These are phyloP conservation scores for Spheniscus humboldti DNA, from an alignment of 2,797 vertebrate genomes.

Conservation along the genomic window DNA sequence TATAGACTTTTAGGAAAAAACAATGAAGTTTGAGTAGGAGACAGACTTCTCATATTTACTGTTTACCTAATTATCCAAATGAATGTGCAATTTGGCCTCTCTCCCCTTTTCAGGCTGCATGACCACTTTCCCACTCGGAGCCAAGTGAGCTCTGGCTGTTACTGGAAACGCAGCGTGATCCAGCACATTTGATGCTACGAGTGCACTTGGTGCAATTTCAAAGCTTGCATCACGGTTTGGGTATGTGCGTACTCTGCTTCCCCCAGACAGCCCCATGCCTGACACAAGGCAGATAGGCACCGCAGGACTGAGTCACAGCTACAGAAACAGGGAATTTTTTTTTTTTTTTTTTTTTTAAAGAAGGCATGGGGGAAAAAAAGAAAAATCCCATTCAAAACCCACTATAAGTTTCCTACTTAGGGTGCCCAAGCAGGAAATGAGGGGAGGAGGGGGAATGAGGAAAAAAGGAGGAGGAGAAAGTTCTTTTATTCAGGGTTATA, in stretches of 20 bases:
- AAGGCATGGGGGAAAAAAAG: neutral
- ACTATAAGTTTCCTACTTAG: slow-evolving; percentile 14
- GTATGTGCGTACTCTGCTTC: slow-evolving; percentile 64
- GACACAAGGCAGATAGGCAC: slow-evolving; percentile 61
- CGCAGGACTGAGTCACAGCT: slow-evolving; percentile 59
- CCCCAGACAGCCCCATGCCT: slow-evolving; percentile 61
- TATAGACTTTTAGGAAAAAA: slow-evolving; percentile 27
- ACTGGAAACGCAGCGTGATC: neutral
- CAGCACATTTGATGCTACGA: slow-evolving; percentile 32
- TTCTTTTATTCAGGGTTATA: neutral
- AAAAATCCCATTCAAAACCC: neutral
- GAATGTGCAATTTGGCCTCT: slow-evolving; percentile 38
- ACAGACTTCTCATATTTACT: slow-evolving; percentile 26
- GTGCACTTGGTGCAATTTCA: slow-evolving; percentile 53
- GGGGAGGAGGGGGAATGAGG: neutral
- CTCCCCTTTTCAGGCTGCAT: neutral
- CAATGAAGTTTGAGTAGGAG: neutral
- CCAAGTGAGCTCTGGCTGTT: slow-evolving; percentile 12
- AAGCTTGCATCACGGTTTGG: slow-evolving; percentile 62
- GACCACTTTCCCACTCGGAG: slow-evolving; percentile 2
- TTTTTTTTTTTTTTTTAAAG: neutral
- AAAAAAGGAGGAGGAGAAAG: slow-evolving; percentile 33
- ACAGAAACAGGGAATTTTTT: neutral
- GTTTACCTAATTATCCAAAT: slow-evolving; percentile 47
- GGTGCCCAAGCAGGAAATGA: slow-evolving; percentile 25